Base-by-base conservation (phyloP, 2,888 invertebrate genomes). In the Noctua comes region DNA sequence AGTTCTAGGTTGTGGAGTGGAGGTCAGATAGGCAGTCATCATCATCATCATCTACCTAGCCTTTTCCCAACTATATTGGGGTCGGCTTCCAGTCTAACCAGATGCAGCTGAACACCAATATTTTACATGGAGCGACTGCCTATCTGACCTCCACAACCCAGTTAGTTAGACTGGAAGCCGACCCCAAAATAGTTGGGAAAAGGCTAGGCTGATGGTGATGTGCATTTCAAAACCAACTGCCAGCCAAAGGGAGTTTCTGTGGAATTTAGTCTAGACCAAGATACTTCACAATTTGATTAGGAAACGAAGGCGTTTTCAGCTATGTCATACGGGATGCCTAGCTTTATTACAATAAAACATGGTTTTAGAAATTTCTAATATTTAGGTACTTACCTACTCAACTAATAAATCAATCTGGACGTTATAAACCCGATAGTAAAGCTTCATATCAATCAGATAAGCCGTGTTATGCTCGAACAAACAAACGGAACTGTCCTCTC, bases 381-480 rank as follows among this genome's bases (percentile, higher is more conserved):
- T 84, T 36, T 27, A 57, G 7, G 24, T 51, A 71, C n/a, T 3
- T 27, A 31, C 64, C 5, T 27, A 31, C 64, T 16, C 7, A 43
- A 62, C 64, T 48, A 68, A 73, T 48, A 71, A 77, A 77, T 82
- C 74, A 77, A 74, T 83, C 74, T 74, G 68, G 73, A 65, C 71
- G 57, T 54, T 76, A 86, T 68, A 71, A 68, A 57, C 62, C 16
- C 36, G 84, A 84, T 86, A 84, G 57, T 54, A 73, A 64, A 81
- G 66, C 46, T 71, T 70, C 73, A 73, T 74, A 77, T 84, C 81
- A 70, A 80, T 75, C 79, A 66, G 85, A 80, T 84, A 84, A 87
- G 66, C 68, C 21, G 27, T 73, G 76, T 86, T 84, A 64, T 78
- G 48, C 71, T 27, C 5, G 59, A 83, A 69, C 64, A 85, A 83